Evolutionary conservation across 1,140 invertebrate genomes (phyloP), one percentile per base, ranked within the genome.

Genomic region (Apis dorsata): DNA sequence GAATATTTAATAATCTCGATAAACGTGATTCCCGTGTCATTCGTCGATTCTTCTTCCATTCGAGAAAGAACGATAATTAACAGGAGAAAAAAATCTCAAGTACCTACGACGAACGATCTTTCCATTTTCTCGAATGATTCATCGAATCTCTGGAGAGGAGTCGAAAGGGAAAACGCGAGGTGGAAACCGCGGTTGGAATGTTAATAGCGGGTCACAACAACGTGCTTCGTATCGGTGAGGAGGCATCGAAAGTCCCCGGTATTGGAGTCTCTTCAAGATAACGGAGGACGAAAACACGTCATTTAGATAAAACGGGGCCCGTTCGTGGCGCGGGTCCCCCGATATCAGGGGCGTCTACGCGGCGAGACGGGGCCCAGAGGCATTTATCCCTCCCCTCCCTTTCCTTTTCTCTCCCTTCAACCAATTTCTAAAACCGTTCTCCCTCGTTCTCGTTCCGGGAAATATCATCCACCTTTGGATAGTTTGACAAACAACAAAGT

Each of bases 241-340:
- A 84, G 83, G 84, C 85, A 90, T 90, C 85, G 87, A 87, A 72
- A 88, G 90, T 88, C 81, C 80, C 84, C 79, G 79, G 85, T 89
- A 86, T 74, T 80, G 81, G 88, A 85, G 83, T 79, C 90, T 90
- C 87, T 91, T 91, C 86, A 91, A 92, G 91, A 92, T 92, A 92
- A 92, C 74, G 21, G 63, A 85, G 81, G 79, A 90, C 87, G 86
- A 91, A 90, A 92, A 92, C 91, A 92, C 91, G 90, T 92, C 85
- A 91, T 93, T 92, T 92, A 92, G 92, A 93, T 93, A 92, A 92
- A 88, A 82, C 74, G 65, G 59, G 84, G 68, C 74, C 84, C 84
- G 72, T 83, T 86, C 85, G 81, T 84, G 78, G 85, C 84, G 73
- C 83, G 66, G 76, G 81, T 76, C 28, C n/a, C 19, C 66, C 60